These are phyloP conservation scores for Lindbergichthys nudifrons DNA, from an alignment of 2,797 vertebrate genomes.

Conservation along the genomic window DNA sequence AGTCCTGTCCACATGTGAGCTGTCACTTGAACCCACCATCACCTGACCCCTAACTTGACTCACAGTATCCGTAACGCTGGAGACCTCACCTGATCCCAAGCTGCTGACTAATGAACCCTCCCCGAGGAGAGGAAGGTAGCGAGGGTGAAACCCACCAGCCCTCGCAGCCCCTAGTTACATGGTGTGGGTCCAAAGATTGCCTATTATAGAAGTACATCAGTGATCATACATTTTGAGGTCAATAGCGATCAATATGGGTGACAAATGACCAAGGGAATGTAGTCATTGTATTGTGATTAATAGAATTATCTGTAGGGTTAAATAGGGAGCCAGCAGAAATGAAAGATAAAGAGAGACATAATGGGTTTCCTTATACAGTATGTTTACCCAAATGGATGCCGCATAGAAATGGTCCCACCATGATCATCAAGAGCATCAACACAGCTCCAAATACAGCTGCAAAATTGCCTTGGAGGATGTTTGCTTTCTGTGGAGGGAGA, in stretches of 20 bases:
- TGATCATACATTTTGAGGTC: slow-evolving; percentile 29
- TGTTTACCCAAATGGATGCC: slow-evolving; percentile 77
- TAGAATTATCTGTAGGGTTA: not conserved
- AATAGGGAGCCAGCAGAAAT: not conserved
- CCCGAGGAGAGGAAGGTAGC: slow-evolving; percentile 75
- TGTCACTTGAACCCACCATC: slow-evolving; percentile 39
- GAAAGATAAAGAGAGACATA: no score
- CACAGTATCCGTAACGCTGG: slow-evolving; percentile 9
- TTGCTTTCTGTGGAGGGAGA: slow-evolving; percentile 72
- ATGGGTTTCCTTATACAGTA: not conserved
- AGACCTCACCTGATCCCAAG: slow-evolving; percentile 82
- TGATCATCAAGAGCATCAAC: slow-evolving; percentile 84
- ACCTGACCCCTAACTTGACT: slow-evolving; percentile 22
- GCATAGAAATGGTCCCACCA: slow-evolving; percentile 80
- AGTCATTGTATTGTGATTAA: slow-evolving; percentile 10
- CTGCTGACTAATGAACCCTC: slow-evolving; percentile 84
- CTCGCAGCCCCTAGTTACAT: slow-evolving; percentile 80
- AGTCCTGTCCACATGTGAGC: slow-evolving; percentile 11
- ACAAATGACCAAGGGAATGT: slow-evolving; percentile 16
- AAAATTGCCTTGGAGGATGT: slow-evolving; percentile 78
- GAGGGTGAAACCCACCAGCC: slow-evolving; percentile 72
- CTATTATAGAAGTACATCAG: slow-evolving; percentile 64
- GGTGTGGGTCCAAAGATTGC: slow-evolving; percentile 65
- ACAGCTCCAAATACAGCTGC: slow-evolving; percentile 73
- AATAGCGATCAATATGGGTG: slow-evolving; percentile 18